Conservation (phyloP, 2,113 vertebrate species). For the Bujurquina vittata region DNA sequence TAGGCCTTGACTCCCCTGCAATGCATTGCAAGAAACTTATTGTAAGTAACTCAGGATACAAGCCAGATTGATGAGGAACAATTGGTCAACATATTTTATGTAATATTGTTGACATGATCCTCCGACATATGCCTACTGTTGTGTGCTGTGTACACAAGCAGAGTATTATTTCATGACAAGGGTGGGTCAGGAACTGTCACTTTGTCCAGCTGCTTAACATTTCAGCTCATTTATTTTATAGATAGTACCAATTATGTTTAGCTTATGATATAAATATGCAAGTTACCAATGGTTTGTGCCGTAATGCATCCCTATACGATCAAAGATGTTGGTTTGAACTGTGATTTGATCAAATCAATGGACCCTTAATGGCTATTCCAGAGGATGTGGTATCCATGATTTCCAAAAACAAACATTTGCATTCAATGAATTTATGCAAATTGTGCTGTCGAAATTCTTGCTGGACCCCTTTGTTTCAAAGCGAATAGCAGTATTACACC, state of each 20-base stretch:
- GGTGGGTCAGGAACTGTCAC: no score
- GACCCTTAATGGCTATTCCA: background rate
- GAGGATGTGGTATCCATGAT: background rate
- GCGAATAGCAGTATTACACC: conserved; percentile 5
- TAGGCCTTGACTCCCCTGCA: background rate
- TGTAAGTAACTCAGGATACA: background rate
- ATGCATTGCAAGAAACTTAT: background rate
- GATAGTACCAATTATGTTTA: no score
- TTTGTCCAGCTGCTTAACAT: no score
- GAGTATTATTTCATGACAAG: no score
- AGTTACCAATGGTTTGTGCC: no score
- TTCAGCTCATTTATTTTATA: no score
- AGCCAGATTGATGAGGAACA: background rate
- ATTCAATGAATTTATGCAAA: background rate
- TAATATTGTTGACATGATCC: background rate
- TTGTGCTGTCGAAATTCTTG: background rate
- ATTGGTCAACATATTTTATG: background rate
- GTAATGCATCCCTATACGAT: no score
- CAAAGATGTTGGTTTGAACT: background rate
- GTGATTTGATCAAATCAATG: background rate
- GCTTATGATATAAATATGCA: no score
- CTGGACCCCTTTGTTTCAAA: conserved; percentile 11
- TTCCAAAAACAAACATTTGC: background rate
- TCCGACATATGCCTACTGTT: background rate
- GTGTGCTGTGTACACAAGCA: no score